Percentiles rank a stretch among this genome's conserved stretches.
phyloP scores from a whole-genome alignment of 2,888 invertebrate genomes.

The Nomada lathburiana region DNA sequence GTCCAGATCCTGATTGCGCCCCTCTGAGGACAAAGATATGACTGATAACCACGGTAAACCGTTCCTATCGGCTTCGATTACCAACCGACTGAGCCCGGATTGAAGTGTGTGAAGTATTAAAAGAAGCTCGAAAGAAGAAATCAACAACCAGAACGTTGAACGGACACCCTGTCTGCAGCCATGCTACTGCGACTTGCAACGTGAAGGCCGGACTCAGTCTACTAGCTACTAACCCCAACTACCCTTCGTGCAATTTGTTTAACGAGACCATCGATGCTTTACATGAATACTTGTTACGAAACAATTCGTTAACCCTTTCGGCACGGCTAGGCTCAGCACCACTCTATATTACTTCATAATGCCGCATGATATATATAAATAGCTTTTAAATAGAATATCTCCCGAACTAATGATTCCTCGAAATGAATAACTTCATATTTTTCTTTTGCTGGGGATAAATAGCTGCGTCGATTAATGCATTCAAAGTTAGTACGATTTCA shows the following conservation, averaged over 20 bases:
- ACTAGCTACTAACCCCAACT: conserved; percentile 81
- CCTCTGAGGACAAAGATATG: conserved; percentile 81
- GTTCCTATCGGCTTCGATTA: conserved; percentile 68
- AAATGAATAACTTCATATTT: no score
- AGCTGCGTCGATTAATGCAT: no score
- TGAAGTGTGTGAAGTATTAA: conserved; percentile 43
- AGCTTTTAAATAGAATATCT: no score
- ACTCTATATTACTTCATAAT: no score
- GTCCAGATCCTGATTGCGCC: conserved; percentile 89
- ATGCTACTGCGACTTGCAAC: conserved; percentile 73
- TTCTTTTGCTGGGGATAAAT: no score
- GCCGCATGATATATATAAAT: no score
- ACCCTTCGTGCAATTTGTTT: conserved; percentile 74
- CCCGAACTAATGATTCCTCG: no score
- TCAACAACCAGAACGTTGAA: conserved; percentile 35
- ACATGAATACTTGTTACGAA: not conserved
- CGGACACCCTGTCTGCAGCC: conserved; percentile 45
- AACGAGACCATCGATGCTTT: conserved; percentile 63
- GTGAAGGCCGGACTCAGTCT: conserved; percentile 82
- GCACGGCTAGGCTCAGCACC: no score
- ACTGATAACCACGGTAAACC: conserved; percentile 82
- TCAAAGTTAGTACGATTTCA: no score
- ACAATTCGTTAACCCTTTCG: not conserved
- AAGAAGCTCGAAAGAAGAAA: conserved; percentile 10
- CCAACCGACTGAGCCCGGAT: conserved; percentile 80